These are phyloP conservation scores for Apodemus sylvaticus DNA, from an alignment of 2,113 vertebrate species.

Conservation along the genomic window DNA sequence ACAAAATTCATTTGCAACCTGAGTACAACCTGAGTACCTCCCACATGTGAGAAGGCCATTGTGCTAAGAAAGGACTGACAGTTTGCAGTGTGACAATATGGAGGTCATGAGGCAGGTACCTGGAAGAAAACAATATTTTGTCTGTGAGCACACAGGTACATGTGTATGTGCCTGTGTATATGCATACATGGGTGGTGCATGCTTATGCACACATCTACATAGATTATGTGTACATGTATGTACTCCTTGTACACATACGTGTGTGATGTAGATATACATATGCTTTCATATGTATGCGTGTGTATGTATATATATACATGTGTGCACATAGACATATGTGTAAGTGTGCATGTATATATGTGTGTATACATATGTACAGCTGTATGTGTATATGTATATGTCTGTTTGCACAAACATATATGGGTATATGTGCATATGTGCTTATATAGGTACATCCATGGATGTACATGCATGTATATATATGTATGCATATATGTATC, in stretches of 20 bases:
- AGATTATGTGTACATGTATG: neutral
- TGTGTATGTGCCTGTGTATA: neutral
- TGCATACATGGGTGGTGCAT: neutral
- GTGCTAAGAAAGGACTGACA: neutral
- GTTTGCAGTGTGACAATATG: neutral
- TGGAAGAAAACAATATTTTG: no score
- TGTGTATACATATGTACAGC: neutral
- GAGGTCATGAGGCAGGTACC: neutral
- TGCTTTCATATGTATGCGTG: neutral
- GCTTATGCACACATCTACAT: neutral
- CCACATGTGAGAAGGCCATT: neutral
- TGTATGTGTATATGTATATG: neutral
- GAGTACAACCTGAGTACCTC: neutral
- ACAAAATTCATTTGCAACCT: neutral
- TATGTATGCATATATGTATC: neutral
- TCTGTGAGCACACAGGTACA: neutral
- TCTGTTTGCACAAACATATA: neutral
- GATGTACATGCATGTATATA: neutral
- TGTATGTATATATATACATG: no score
- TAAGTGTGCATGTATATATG: neutral
- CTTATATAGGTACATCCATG: neutral
- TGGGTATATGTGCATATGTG: neutral
- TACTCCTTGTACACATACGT: neutral
- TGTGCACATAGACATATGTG: neutral
- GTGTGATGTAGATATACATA: neutral